phyloP scores from a whole-genome alignment of 2,888 invertebrate species.

The Cheilosia vulpina region DNA sequence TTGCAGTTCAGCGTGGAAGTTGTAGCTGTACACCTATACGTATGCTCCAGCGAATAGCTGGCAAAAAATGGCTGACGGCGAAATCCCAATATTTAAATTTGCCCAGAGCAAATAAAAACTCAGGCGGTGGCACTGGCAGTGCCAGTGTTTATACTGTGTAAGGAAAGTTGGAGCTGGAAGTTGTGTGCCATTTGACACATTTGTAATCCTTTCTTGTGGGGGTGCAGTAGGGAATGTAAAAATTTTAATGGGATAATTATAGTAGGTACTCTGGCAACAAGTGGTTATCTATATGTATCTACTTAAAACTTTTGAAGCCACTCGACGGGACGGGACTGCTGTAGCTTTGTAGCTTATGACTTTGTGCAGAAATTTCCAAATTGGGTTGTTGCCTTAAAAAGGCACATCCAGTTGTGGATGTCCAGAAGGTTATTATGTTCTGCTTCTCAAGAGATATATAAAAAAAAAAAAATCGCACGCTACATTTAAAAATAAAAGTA shows the following conservation, averaged over 20 bases:
- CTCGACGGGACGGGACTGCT: too few relatives aligned
- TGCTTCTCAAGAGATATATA: too few relatives aligned
- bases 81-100: conserved; percentile 71
- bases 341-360: too few relatives aligned
- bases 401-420: too few relatives aligned
- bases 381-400: too few relatives aligned
- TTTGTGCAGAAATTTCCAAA: too few relatives aligned
- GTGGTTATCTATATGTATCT: conserved; percentile 4
- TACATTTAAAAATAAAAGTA: too few relatives aligned
- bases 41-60: background rate
- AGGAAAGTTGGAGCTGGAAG: conserved; percentile 32
- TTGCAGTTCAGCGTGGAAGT: conserved; percentile 65
- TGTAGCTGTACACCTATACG: background rate
- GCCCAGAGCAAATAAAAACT: conserved; percentile 63
- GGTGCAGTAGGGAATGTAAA: conserved; percentile 11
- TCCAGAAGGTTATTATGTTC: too few relatives aligned
- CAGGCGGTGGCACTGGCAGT: conserved; percentile 26
- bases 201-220: conserved; percentile 62
- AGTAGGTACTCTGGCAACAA: conserved; percentile 58
- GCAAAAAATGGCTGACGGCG: conserved; percentile 47
- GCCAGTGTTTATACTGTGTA: conserved; percentile 66
- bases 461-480: too few relatives aligned
- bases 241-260: conserved; percentile 57
- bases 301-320: too few relatives aligned
- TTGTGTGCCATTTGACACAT: conserved; percentile 70